A percentile compares a stretch with the other conserved stretches of the same genome.
Conservation (phyloP, 2,888 invertebrate species). For the Agrotis ipsilon region DNA sequence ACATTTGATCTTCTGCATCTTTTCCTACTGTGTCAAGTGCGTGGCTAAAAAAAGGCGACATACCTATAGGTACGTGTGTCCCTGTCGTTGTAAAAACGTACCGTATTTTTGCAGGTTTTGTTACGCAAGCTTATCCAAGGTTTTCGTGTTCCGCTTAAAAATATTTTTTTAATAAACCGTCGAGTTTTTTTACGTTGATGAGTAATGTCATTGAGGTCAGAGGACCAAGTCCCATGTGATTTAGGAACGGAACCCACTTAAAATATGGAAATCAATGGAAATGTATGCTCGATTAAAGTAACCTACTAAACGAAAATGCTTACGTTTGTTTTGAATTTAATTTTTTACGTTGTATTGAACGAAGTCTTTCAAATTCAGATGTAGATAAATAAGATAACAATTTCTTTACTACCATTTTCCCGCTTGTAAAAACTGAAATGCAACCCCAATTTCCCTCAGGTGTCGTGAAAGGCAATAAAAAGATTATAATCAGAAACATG, state of each 20-base stretch:
- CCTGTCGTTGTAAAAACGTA: slow-evolving; percentile 58
- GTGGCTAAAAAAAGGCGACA: slow-evolving; percentile 53
- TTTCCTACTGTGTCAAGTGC: slow-evolving; percentile 19
- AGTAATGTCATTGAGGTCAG: slow-evolving; percentile 36
- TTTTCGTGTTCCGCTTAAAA: slow-evolving; percentile 42
- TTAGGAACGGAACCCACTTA: slow-evolving; percentile 26
- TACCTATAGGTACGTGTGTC: slow-evolving; percentile 41
- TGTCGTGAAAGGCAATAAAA: slow-evolving; percentile 47
- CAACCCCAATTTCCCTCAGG: slow-evolving; percentile 38
- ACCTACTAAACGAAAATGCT: slow-evolving; percentile 9
- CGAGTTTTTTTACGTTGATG: slow-evolving; percentile 27
- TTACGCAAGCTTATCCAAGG: slow-evolving; percentile 62
- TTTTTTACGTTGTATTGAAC: neutral
- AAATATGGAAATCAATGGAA: slow-evolving; percentile 32
- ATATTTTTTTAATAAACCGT: slow-evolving; percentile 49
- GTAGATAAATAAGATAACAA: slow-evolving; percentile 10
- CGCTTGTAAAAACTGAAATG: slow-evolving; percentile 34
- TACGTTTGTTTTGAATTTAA: neutral
- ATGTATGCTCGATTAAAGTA: neutral
- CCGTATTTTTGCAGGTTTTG: slow-evolving; percentile 68
- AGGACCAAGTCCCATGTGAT: slow-evolving; percentile 41
- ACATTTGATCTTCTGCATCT: slow-evolving; percentile 17
- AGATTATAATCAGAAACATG: slow-evolving; percentile 38
- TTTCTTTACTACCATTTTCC: neutral
- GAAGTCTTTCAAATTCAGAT: neutral